Base-by-base conservation (phyloP, 2,113 vertebrate genomes). In the Anolis sagrei region DNA sequence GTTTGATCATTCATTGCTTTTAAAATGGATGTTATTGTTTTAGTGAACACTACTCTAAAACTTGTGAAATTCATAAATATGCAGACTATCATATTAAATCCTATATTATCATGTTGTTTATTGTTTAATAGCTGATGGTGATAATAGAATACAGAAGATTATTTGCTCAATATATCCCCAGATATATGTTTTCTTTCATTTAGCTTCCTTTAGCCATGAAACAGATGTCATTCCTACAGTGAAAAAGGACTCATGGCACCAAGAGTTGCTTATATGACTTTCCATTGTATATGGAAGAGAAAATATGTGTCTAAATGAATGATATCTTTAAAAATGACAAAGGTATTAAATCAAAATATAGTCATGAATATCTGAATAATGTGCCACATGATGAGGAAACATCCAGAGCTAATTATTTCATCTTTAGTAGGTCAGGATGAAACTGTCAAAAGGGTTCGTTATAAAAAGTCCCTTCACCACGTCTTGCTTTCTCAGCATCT, bases 371-470 rank as follows among this genome's bases (percentile, higher is more conserved):
- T 64, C 29, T 83, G 72, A 83, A 66, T 49, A 76, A 6, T 64
- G 34, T 64, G 62, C 7, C 39, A 36, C 32, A 39, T 27, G 64
- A 61, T 62, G 39, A 79, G 54, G 58, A 76, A 36, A 64, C 76
- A 29, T 48, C 54, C 9, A 25, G 19, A 83, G 54, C 34, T 48
- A 76, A 83, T 64, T 64, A 64, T 64, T 76, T 29, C 39, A 49
- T 64, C 36, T 83, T 49, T 66, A 64, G 58, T 76, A 76, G 36
- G 72, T 83, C 72, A 76, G 72, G 72, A 83, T 76, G 32, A 64
- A 29, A 64, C 36, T 44, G 61, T 73, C 68, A 82, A 29, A 76
- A 72, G 48, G n/a, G 49, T 54, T 58, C 7, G 23, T 27, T 32
- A 36, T 54, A 18, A 79, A 39, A 14, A 13, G 4, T 0, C 23